A percentile compares a stretch with the other conserved stretches of the same genome.
Conservation (phyloP, 2,113 vertebrate species). For the Dunckerocampus dactyliophorus region DNA sequence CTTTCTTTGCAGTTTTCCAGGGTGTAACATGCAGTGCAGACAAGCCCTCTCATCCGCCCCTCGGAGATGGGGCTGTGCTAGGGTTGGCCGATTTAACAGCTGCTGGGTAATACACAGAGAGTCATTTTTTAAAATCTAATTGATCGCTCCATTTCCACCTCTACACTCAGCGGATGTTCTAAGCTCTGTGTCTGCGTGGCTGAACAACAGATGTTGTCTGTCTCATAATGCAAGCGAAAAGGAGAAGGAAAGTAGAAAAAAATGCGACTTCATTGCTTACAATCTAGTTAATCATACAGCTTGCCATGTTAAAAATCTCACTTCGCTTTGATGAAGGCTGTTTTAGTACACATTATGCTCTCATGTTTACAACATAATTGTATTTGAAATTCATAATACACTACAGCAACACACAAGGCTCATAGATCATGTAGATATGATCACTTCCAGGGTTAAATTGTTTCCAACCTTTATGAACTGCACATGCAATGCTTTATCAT, state of each 20-base stretch:
- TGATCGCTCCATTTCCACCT: constrained; percentile 72
- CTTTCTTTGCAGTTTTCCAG: constrained; percentile 72
- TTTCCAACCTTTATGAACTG: too few relatives aligned
- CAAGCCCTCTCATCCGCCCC: constrained; percentile 47
- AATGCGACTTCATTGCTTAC: constrained; percentile 14
- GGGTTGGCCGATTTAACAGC: constrained; percentile 74
- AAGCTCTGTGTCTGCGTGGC: constrained; percentile 31
- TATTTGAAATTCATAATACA: not conserved
- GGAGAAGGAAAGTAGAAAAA: constrained; percentile 8
- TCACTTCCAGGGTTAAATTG: too few relatives aligned
- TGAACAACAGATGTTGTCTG: constrained; percentile 64
- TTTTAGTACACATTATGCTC: constrained; percentile 1
- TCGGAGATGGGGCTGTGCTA: constrained; percentile 49
- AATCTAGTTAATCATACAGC: constrained; percentile 18
- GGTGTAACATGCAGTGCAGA: constrained; percentile 58
- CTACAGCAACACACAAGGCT: not conserved
- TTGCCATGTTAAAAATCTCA: constrained; percentile 13
- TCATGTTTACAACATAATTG: constrained; percentile 7
- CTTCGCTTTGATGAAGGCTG: constrained; percentile 14
- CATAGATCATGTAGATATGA: too few relatives aligned
- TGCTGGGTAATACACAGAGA: constrained; percentile 72
- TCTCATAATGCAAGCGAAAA: constrained; percentile 19
- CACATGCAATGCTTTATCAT: too few relatives aligned
- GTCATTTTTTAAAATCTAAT: constrained; percentile 77
- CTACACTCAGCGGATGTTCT: constrained; percentile 51